Conservation (phyloP, 2,113 vertebrate species). For the Hypomesus transpacificus region DNA sequence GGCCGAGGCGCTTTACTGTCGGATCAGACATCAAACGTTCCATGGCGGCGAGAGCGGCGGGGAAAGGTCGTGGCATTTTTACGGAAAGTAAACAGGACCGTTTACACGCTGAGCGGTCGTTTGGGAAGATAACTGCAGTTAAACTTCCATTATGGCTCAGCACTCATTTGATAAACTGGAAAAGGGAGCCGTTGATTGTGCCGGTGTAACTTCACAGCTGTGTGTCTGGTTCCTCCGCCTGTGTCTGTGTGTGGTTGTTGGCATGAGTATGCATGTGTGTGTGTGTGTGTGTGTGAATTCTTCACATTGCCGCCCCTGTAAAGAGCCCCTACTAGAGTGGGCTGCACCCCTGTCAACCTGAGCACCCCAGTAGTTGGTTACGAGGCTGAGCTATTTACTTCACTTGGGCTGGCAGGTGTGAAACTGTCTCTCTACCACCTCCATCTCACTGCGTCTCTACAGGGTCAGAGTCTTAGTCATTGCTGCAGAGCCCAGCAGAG, state of each 20-base stretch:
- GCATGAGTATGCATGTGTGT: conserved; percentile 17
- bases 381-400: not conserved
- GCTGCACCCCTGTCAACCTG: not conserved
- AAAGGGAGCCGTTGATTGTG: conserved; percentile 1
- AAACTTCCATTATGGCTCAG: not conserved
- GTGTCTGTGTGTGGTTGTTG: conserved; percentile 7
- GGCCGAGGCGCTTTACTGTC: conserved; percentile 14
- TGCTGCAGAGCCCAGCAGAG: conserved; percentile 9
- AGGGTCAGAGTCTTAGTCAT: not conserved
- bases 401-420: not conserved
- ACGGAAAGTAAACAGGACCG: conserved; percentile 13
- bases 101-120: conserved; percentile 10
- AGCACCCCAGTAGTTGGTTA: not conserved
- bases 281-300: conserved; percentile 9
- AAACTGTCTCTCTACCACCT: not conserved
- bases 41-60: conserved; percentile 17
- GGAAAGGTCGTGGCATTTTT: conserved; percentile 39
- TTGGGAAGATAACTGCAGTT: not conserved
- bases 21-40: conserved; percentile 32
- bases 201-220: not conserved
- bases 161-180: not conserved
- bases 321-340: not conserved
- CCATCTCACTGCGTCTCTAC: not conserved
- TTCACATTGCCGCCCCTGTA: not conserved
- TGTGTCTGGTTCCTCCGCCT: not conserved